A percentile compares a stretch with the other conserved stretches of the same genome.
Conservation (phyloP, 2,113 vertebrate genomes). For the Aegithalos caudatus region DNA sequence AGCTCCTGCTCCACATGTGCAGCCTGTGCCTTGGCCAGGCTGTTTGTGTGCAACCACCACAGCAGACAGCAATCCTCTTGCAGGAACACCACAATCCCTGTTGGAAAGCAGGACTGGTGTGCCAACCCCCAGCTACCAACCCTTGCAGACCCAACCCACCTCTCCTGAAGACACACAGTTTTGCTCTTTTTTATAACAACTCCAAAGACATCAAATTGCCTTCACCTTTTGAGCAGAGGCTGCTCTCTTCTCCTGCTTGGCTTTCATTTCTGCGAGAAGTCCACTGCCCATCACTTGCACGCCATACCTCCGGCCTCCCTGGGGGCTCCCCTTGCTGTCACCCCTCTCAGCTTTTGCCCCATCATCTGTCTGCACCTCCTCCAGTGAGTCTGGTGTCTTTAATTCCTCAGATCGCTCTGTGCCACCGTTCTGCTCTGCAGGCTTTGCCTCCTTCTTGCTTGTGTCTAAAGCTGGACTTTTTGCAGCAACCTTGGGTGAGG, state of each 20-base stretch:
- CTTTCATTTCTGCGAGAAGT: conserved; percentile 95
- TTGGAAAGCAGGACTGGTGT: not conserved
- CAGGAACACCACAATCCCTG: not conserved
- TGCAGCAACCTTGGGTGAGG: conserved; percentile 76
- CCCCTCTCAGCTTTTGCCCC: conserved; percentile 39
- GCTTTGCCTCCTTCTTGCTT: conserved; percentile 60
- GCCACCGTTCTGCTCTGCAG: conserved; percentile 62
- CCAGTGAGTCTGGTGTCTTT: conserved; percentile 84
- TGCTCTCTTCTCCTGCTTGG: conserved; percentile 92
- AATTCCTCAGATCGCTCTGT: conserved; percentile 84
- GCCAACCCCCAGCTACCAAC: not conserved
- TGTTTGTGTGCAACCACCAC: not conserved
- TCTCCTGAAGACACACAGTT: not conserved
- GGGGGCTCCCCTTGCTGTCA: conserved; percentile 84
- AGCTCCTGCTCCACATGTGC: not conserved
- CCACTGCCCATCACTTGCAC: conserved; percentile 93
- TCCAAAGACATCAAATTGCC: not conserved
- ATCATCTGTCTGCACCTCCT: conserved; percentile 79
- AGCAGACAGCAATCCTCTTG: not conserved
- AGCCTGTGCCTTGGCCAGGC: not conserved
- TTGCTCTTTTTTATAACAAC: not conserved
- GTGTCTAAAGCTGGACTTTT: conserved; percentile 76
- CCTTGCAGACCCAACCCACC: not conserved
- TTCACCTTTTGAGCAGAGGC: conserved; percentile 84
- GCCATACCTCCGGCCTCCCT: conserved; percentile 84